Evolutionary conservation across 2,113 vertebrate genomes (phyloP), one percentile per base, ranked within the genome.

Genomic region (Columba janthina): DNA sequence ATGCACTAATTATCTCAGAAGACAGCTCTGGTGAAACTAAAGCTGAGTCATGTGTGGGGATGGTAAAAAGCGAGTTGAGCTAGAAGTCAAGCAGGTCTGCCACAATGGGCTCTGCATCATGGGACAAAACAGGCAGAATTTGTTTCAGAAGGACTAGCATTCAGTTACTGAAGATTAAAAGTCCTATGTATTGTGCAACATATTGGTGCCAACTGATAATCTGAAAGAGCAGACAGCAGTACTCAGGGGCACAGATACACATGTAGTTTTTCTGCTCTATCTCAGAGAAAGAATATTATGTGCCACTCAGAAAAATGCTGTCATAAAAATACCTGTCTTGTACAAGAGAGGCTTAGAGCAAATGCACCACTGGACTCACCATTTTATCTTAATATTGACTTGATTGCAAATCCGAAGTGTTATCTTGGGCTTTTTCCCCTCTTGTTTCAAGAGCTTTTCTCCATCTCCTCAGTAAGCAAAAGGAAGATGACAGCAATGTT

Each of bases 341-440:
- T 80, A 74, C 57, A 89, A 84, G 6, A 36, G 18, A 44, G 38
- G 15, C 12, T 69, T 61, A 34, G 29, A 25, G 28, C 31, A 29
- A 83, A 44, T 28, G 24, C 20, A 56, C 13, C 16, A 21, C 18
- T 50, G 15, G 10, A 83, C 48, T 31, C 80, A 51, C 6, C 2
- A 0, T 40, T 44, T 66, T 50, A 50, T 19, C 11, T 50, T 87
- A 66, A 50, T 38, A 34, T 8, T 46, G 21, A 28, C 12, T 70
- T 29, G 18, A 86, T 5, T 62, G 8, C 24, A 82, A 42, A 82
- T 19, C 61, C 15, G 5, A 51, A 90, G 48, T 31, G 15, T 38
- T 64, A 46, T 0, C 0, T 19, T 36, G 5, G 15, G 15, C 18
- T n/a, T 74, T 69, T 69, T 16, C 5, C 6, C 17, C 5, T 74